A percentile compares a stretch with the other conserved stretches of the same genome.
These are phyloP conservation scores for Drosophila sp. DNA, from an alignment of 1,140 invertebrate genomes.

Conservation along the genomic window DNA sequence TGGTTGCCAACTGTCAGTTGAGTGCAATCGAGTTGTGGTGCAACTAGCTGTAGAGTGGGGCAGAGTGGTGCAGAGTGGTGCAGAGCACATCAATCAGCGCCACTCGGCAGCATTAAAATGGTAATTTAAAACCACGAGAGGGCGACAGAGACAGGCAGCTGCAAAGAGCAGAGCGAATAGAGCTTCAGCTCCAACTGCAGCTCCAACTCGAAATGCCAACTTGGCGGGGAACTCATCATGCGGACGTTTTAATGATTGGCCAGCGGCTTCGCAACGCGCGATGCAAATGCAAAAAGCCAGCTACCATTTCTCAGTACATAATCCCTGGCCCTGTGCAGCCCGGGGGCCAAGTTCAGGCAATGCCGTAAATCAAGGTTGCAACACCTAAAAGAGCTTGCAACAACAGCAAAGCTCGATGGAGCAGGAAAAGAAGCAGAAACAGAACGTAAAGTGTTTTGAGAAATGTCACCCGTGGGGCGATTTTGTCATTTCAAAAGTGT, in stretches of 20 bases:
- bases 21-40: conserved; percentile 19
- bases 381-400: conserved; percentile 50
- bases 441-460: conserved; percentile 83
- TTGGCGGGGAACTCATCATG: conserved; percentile 65
- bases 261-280: conserved; percentile 46
- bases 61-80: conserved; percentile 4
- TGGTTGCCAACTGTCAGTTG: conserved; percentile 47
- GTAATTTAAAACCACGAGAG: conserved; percentile 77
- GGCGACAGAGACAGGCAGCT: background rate
- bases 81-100: conserved; percentile 72
- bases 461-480: conserved; percentile 80
- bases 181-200: conserved; percentile 6
- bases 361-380: conserved; percentile 77
- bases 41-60: no score
- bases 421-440: no score
- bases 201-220: background rate
- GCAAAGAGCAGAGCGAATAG: background rate
- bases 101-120: conserved; percentile 79
- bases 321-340: conserved; percentile 15
- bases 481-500: conserved; percentile 81
- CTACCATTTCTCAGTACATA: conserved; percentile 37
- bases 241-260: conserved; percentile 81
- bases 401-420: conserved; percentile 2
- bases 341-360: conserved; percentile 29
- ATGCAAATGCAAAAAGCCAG: conserved; percentile 57